Percentiles rank a stretch among this genome's conserved stretches.
Evolutionary conservation across 2,888 invertebrate species (phyloP).

Genomic region (Diplolepis rosae): DNA sequence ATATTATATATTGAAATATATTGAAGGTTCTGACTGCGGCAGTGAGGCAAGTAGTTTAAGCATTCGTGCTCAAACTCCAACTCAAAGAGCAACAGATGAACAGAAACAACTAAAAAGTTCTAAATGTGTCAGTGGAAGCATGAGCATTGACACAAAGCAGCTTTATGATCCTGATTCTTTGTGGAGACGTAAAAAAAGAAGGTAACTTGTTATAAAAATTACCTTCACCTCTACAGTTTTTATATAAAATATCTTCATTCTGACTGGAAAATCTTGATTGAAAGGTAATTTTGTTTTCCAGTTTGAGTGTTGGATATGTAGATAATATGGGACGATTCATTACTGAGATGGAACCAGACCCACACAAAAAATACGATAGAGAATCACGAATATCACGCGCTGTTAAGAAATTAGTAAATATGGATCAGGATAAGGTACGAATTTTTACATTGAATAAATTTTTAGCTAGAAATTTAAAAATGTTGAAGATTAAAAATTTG

Average conservation of each 20-base stretch:
- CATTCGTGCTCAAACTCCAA: slow-evolving; percentile 57
- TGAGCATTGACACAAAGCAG: slow-evolving; percentile 88
- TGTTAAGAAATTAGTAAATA: slow-evolving; percentile 86
- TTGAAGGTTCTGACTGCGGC: slow-evolving; percentile 84
- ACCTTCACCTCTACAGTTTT: neutral
- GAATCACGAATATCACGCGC: slow-evolving; percentile 77
- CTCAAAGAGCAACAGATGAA: slow-evolving; percentile 44
- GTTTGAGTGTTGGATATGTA: slow-evolving; percentile 89
- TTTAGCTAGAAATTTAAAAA: slow-evolving; percentile 11
- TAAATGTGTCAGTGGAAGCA: slow-evolving; percentile 65
- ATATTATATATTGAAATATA: neutral
- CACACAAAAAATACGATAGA: slow-evolving; percentile 76
- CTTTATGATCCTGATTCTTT: slow-evolving; percentile 91
- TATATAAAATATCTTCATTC: neutral
- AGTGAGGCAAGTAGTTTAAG: slow-evolving; percentile 81
- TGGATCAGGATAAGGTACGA: slow-evolving; percentile 85
- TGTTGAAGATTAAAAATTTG: slow-evolving; percentile 24
- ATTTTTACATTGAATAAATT: neutral
- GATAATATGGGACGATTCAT: slow-evolving; percentile 93
- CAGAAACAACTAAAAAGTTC: slow-evolving; percentile 38
- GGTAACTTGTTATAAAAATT: slow-evolving; percentile 58
- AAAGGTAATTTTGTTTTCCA: slow-evolving; percentile 69
- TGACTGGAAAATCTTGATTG: slow-evolving; percentile 24
- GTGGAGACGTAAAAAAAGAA: slow-evolving; percentile 86
- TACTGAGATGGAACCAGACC: slow-evolving; percentile 90